phyloP scores from a whole-genome alignment of 1,140 invertebrate species.

The Pseudomyrmex dendroicus region DNA sequence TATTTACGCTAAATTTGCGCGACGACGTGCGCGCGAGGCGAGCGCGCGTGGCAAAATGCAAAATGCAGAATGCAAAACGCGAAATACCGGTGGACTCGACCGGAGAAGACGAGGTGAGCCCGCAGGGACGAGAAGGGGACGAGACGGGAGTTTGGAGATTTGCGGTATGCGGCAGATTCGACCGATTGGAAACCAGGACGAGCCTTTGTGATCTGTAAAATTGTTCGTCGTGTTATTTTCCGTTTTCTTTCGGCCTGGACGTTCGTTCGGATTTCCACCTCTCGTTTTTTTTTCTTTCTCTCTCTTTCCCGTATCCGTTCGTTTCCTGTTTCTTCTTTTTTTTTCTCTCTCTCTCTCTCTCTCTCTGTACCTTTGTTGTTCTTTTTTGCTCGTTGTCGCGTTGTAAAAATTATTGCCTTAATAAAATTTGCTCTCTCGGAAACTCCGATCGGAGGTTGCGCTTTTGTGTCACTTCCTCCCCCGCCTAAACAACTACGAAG shows the following conservation, averaged over 20 bases:
- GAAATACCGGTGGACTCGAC: slow-evolving; percentile 27
- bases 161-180: slow-evolving; percentile 62
- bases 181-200: slow-evolving; percentile 74
- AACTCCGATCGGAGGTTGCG: not conserved
- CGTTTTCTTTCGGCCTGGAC: slow-evolving; percentile 40
- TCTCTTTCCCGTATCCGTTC: too few relatives aligned
- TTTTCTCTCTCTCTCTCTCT: not conserved
- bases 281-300: not conserved
- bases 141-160: not conserved
- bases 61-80: slow-evolving; percentile 65
- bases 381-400: not conserved
- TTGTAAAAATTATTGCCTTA: not conserved
- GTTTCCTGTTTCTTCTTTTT: not conserved
- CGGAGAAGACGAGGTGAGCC: not conserved
- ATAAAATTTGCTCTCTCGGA: not conserved
- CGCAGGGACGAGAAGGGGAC: slow-evolving; percentile 1
- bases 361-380: not conserved
- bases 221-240: slow-evolving; percentile 74
- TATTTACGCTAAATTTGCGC: slow-evolving; percentile 77
- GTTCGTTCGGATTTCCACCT: not conserved
- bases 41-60: slow-evolving; percentile 65
- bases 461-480: not conserved
- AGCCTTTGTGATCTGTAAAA: slow-evolving; percentile 75
- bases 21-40: slow-evolving; percentile 46
- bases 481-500: not conserved